Percentiles rank a stretch among this genome's conserved stretches.
Evolutionary conservation across 1,140 invertebrate genomes (phyloP).

Genomic region (Nomia melanderi): DNA sequence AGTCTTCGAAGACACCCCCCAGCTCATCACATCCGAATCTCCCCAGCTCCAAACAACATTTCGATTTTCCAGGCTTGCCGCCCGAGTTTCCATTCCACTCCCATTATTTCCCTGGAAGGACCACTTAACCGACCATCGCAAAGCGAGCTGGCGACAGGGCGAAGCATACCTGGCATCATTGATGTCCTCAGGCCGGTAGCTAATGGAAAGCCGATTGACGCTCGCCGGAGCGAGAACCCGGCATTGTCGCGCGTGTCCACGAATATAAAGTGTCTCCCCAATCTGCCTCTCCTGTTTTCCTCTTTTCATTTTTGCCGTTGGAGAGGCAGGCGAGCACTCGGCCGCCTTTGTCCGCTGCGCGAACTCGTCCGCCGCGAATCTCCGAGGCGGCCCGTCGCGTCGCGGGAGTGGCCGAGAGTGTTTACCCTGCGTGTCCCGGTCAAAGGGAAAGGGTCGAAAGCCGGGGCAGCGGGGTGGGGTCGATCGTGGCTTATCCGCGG

Average conservation of each 20-base stretch:
- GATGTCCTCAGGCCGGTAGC: conserved; percentile 57
- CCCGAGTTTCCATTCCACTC: conserved; percentile 5
- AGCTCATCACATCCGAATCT: too few species aligned
- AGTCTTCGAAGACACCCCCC: too few species aligned
- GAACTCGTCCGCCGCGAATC: neutral
- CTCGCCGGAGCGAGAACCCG: conserved; percentile 69
- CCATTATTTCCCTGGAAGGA: conserved; percentile 45
- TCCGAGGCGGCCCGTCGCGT: neutral
- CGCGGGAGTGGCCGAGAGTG: neutral
- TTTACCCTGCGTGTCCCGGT: conserved; percentile 7
- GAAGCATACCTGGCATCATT: conserved; percentile 61
- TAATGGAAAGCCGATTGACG: conserved; percentile 77
- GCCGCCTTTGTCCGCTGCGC: neutral
- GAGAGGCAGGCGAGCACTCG: too few species aligned
- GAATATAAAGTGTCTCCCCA: conserved; percentile 49
- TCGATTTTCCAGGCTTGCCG: neutral
- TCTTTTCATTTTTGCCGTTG: conserved; percentile 8
- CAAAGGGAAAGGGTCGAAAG: neutral
- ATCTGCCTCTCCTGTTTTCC: conserved; percentile 31
- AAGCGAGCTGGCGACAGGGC: conserved; percentile 43
- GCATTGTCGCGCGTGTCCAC: conserved; percentile 55
- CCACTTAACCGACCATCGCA: conserved; percentile 75
- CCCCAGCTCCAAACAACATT: too few species aligned
- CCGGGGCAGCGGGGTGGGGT: conserved; percentile 49
- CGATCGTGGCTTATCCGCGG: conserved; percentile 77